Conservation (phyloP, 1,140 invertebrate genomes). For the Lucilia cuprina region DNA sequence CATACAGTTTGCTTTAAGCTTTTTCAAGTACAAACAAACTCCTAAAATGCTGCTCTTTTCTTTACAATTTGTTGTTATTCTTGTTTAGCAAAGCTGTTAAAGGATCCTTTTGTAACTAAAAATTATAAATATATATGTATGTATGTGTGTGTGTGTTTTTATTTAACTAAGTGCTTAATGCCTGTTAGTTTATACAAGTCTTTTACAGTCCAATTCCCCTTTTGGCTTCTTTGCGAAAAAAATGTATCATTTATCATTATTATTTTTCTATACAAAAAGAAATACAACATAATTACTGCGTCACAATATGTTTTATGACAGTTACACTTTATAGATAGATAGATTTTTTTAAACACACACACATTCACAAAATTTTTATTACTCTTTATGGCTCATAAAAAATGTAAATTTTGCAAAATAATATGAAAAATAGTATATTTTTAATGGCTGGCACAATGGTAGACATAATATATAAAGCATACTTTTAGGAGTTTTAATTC, state of each 20-base stretch:
- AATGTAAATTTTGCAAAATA: conserved; percentile 14
- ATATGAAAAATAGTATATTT: not conserved
- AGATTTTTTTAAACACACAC: too few species aligned
- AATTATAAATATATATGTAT: too few species aligned
- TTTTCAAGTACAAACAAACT: not conserved
- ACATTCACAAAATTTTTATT: not conserved
- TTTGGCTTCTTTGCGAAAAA: not conserved
- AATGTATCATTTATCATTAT: conserved; percentile 14
- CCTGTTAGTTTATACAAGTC: not conserved
- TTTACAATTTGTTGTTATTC: not conserved
- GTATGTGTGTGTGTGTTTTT: too few species aligned
- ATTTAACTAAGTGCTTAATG: too few species aligned
- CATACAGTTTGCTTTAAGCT: not conserved
- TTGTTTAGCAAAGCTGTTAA: too few species aligned
- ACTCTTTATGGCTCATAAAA: conserved; percentile 25
- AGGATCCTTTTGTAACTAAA: not conserved
- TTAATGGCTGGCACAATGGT: not conserved
- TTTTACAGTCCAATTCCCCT: not conserved
- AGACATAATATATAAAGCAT: not conserved
- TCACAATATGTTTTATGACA: conserved; percentile 15
- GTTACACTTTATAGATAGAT: not conserved
- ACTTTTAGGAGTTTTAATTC: not conserved
- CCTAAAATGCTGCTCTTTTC: not conserved
- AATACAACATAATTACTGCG: conserved; percentile 23
- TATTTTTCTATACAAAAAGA: not conserved